Percentiles rank a stretch among this genome's conserved stretches.
These are phyloP conservation scores for Oreonectes daqikongensis DNA, from an alignment of 2,797 vertebrate species.

Conservation along the genomic window DNA sequence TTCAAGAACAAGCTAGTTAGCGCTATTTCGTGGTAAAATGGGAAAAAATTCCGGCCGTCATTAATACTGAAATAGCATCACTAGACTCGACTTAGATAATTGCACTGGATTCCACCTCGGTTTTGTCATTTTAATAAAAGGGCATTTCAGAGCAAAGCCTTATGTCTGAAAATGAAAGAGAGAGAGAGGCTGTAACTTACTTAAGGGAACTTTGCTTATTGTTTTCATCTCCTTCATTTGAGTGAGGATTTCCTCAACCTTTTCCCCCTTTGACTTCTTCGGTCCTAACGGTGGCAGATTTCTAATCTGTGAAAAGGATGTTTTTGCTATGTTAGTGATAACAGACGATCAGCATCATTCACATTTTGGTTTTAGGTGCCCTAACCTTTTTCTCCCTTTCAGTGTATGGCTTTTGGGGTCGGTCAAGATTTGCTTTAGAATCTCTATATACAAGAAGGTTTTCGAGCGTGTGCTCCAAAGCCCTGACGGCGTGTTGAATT, in stretches of 20 bases:
- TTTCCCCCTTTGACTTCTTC: conserved; percentile 56
- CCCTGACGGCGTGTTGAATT: conserved; percentile 81
- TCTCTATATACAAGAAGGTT: conserved; percentile 75
- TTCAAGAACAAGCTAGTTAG: conserved; percentile 13
- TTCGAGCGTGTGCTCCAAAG: conserved; percentile 76
- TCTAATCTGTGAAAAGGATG: conserved; percentile 44
- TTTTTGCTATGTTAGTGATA: not conserved
- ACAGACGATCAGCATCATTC: not conserved
- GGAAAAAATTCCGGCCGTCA: not conserved
- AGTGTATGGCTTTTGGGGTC: conserved; percentile 68
- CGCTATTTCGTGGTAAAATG: conserved; percentile 1
- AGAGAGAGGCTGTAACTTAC: conserved; percentile 55
- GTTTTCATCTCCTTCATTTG: conserved; percentile 65
- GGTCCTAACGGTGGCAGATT: conserved; percentile 60
- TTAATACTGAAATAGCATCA: conserved; percentile 3
- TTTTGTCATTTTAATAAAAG: conserved; percentile 21
- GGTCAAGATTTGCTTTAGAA: conserved; percentile 71
- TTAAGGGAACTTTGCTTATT: conserved; percentile 62
- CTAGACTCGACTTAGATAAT: not conserved
- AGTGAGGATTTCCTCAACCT: conserved; percentile 64
- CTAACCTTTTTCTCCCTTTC: conserved; percentile 74
- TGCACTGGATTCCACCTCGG: not conserved
- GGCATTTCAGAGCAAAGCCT: not conserved
- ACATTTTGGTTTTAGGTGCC: not conserved
- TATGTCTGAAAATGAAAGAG: not conserved